Evolutionary conservation across 1,140 invertebrate species (phyloP), one percentile per base, ranked within the genome.

Genomic region (Heterodera carotae): DNA sequence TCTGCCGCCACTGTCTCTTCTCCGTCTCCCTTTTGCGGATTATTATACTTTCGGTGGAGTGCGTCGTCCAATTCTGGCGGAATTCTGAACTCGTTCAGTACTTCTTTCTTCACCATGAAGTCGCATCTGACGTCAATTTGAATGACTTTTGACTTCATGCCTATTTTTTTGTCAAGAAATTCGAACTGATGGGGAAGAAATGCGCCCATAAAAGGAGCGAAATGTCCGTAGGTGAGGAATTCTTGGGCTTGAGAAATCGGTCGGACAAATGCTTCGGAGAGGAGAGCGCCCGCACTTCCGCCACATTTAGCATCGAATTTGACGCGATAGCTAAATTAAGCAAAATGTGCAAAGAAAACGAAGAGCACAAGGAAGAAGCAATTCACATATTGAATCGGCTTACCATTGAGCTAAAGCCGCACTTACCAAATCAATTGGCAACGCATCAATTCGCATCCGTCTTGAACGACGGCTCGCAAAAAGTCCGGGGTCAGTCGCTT

Each of bases 261-360:
- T 39, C 76, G 75, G 31, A 78, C 76, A 77, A 78, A 78, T 3
- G 74, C 60, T 43, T 78, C 76, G 39, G 76, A 78, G 33, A 78
- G 74, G 18, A 78, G 18, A 27, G 76, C 39, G 7, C 76, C 76
- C 3, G 76, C 76, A 78, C 48, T 78, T 33, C 75, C 72, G 15
- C 64, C 72, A 66, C 62, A 66, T 62, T 74, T 74, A 66, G 72
- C 72, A n/a, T 74, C 72, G 64, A 74, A 74, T 74, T 74, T 74
- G 6, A 74, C 72, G 5, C 72, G 72, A 62, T 56, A 56, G 5
- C 72, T 74, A 33, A 27, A 64, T 15, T 27, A 34, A 33, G 27
- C 22, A 25, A 22, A 3, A 0, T 2, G 48, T 5, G 22, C 48
- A 56, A 53, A 1, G 15, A 56, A 56, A 56, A 22, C 48, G 48